Evolutionary conservation across 2,888 invertebrate species (phyloP).

Genomic region (Diplolepis rosae): DNA sequence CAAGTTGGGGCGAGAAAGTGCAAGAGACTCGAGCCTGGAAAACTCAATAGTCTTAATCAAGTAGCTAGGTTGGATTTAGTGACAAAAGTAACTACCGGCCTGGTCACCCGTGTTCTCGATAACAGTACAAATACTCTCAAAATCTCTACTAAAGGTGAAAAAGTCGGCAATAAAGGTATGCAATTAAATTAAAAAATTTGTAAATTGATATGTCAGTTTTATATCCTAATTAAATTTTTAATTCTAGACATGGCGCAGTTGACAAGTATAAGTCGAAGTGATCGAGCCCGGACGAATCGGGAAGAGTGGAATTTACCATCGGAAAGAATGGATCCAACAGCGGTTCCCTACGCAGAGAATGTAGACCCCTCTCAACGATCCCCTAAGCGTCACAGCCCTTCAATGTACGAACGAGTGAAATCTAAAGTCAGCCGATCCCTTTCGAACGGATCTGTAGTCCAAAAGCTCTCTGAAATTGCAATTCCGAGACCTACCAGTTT

Average conservation of each 20-base stretch:
- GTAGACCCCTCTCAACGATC: conserved; percentile 70
- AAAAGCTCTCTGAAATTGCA: conserved; percentile 76
- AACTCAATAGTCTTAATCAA: conserved; percentile 59
- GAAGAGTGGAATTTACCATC: conserved; percentile 69
- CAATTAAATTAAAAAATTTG: too few species aligned
- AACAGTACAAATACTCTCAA: conserved; percentile 55
- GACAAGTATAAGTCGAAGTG: conserved; percentile 65
- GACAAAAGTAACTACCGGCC: conserved; percentile 58
- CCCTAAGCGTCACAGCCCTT: conserved; percentile 75
- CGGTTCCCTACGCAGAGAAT: conserved; percentile 60
- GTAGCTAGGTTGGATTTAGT: conserved; percentile 54
- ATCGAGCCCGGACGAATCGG: conserved; percentile 58
- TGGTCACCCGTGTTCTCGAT: conserved; percentile 60
- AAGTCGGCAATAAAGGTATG: too few species aligned
- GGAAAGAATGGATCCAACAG: conserved; percentile 62
- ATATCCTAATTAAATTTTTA: too few species aligned
- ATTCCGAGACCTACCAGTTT: conserved; percentile 77
- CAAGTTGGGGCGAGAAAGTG: conserved; percentile 68
- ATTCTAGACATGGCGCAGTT: conserved; percentile 67
- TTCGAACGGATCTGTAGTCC: conserved; percentile 80
- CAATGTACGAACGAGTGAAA: conserved; percentile 74
- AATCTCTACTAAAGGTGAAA: conserved; percentile 49
- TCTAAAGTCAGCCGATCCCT: conserved; percentile 78
- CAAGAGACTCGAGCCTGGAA: conserved; percentile 60
- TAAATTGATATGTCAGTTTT: too few species aligned